Evolutionary conservation across 2,113 vertebrate species (phyloP).

Genomic region (Centrocercus urophasianus): DNA sequence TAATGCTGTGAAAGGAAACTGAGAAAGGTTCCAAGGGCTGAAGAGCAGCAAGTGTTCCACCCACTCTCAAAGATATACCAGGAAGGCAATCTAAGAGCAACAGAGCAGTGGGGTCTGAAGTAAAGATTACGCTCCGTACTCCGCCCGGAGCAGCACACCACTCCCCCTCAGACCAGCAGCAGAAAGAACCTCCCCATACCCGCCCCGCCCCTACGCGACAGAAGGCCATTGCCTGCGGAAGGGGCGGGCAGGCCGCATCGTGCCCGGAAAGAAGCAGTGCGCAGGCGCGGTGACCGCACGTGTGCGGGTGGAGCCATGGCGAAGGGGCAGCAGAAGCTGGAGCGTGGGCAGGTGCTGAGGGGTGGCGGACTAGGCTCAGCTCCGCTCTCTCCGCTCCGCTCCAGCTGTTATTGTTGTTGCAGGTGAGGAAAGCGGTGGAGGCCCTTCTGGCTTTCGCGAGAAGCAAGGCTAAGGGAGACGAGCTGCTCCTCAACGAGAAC

Average conservation of each 20-base stretch:
- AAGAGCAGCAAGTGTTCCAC: neutral
- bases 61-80: neutral
- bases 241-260: neutral
- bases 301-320: neutral
- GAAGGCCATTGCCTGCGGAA: neutral
- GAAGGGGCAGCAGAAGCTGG: accelerated
- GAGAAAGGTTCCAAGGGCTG: neutral
- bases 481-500: slow-evolving; percentile 78
- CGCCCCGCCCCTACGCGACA: no score
- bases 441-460: slow-evolving; percentile 82
- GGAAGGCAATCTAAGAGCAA: neutral
- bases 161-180: neutral
- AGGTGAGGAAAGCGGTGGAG: slow-evolving; percentile 88
- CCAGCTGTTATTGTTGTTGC: neutral
- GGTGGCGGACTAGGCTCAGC: accelerated
- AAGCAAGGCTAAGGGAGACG: slow-evolving; percentile 60
- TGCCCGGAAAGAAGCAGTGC: neutral
- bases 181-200: neutral
- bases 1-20: neutral
- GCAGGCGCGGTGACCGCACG: neutral
- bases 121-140: neutral
- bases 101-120: neutral
- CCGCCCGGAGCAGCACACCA: neutral
- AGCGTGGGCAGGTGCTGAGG: neutral
- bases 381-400: accelerated